Evolutionary conservation across 2,797 vertebrate genomes (phyloP).

Genomic region (Chelidonichthys spinosus): DNA sequence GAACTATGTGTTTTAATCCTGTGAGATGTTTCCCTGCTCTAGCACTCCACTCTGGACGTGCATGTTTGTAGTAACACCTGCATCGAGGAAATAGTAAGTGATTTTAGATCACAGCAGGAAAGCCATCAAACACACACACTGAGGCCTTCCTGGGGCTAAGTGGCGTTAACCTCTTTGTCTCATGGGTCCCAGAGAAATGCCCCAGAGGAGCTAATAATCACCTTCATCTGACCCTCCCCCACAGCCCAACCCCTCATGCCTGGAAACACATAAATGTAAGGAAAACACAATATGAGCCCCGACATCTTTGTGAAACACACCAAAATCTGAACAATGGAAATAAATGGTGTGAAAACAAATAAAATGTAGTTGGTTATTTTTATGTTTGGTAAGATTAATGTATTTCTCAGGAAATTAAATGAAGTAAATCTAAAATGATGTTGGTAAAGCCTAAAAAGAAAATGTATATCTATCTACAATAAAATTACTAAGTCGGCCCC

Average conservation of each 20-base stretch:
- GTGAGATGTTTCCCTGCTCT: no score
- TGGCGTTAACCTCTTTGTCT: slow-evolving; percentile 84
- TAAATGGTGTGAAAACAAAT: not conserved
- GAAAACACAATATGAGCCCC: not conserved
- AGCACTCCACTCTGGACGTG: no score
- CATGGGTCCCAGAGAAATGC: slow-evolving; percentile 83
- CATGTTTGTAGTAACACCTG: no score
- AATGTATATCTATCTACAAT: no score
- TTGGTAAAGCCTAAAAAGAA: no score
- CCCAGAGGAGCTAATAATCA: slow-evolving; percentile 84
- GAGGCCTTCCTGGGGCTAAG: slow-evolving; percentile 79
- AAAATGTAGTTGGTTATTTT: not conserved
- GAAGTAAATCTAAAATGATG: not conserved
- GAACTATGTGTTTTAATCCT: no score
- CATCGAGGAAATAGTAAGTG: slow-evolving; percentile 58
- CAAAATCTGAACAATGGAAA: not conserved
- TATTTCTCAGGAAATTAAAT: not conserved
- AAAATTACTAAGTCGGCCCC: no score
- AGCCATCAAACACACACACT: slow-evolving; percentile 38
- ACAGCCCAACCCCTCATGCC: not conserved
- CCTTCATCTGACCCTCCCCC: slow-evolving; percentile 57
- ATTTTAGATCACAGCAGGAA: slow-evolving; percentile 59
- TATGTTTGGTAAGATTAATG: not conserved
- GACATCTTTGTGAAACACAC: not conserved
- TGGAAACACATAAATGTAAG: not conserved